A percentile compares a stretch with the other conserved stretches of the same genome.
These are phyloP conservation scores for Dendrophyllia cribrosa DNA, from an alignment of 64 coral and sea anemone species.

Conservation along the genomic window DNA sequence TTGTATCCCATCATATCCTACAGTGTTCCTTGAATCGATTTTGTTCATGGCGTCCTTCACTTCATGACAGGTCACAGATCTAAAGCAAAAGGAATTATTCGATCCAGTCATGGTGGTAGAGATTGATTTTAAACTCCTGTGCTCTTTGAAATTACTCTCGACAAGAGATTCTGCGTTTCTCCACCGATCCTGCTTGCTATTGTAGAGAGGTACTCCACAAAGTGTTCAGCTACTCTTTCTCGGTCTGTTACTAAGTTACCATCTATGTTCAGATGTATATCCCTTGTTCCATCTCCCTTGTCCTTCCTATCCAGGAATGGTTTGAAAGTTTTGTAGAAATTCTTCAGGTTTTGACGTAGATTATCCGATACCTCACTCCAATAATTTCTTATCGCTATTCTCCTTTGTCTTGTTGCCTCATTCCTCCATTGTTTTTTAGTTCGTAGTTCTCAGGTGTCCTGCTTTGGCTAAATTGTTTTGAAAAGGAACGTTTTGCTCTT, in stretches of 20 bases:
- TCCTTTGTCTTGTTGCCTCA: too few species aligned
- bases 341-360: neutral
- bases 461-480: neutral
- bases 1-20: conserved; percentile 40
- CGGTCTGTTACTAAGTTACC: conserved; percentile 3
- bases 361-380: neutral
- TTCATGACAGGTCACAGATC: conserved; percentile 21
- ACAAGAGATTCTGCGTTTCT: neutral
- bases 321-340: neutral
- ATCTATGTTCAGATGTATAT: conserved; percentile 12
- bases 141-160: conserved; percentile 17
- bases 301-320: neutral
- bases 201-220: conserved; percentile 45
- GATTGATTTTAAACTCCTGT: neutral
- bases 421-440: too few species aligned
- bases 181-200: conserved; percentile 17
- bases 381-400: neutral
- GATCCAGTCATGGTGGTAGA: neutral
- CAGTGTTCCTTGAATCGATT: conserved; percentile 16
- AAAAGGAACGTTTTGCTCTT: neutral
- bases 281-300: conserved; percentile 12
- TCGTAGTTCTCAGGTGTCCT: too few species aligned
- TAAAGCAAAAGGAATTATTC: conserved; percentile 34
- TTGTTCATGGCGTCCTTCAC: conserved; percentile 17
- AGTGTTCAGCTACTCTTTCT: conserved; percentile 29